Percentiles rank a stretch among this genome's conserved stretches.
Conservation (phyloP, 2,888 invertebrate species). For the Microctonus hyperodae region DNA sequence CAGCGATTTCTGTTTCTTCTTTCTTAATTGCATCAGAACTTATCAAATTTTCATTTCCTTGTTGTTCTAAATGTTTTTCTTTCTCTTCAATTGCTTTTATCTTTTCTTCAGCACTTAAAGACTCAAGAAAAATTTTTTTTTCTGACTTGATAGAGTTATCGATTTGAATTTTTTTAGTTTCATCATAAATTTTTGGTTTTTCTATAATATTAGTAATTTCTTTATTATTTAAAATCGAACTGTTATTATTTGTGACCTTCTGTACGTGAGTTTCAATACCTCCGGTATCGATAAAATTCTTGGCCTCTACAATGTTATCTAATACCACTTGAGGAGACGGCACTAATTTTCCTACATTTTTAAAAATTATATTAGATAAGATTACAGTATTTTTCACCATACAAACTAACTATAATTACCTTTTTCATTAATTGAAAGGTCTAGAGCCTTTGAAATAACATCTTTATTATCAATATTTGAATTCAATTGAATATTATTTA, state of each 20-base stretch:
- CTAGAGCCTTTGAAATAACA: slow-evolving; percentile 37
- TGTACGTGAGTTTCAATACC: background rate
- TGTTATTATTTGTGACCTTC: background rate
- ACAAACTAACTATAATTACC: slow-evolving; percentile 38
- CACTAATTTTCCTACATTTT: slow-evolving; percentile 58
- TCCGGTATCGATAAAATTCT: slow-evolving; percentile 38
- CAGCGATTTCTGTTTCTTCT: slow-evolving; percentile 64
- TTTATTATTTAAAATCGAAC: background rate
- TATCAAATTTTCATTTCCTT: slow-evolving; percentile 52
- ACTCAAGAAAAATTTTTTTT: slow-evolving; percentile 31
- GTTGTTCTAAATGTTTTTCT: slow-evolving; percentile 49
- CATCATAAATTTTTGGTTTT: slow-evolving; percentile 42
- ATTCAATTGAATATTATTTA: slow-evolving; percentile 51
- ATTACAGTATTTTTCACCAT: background rate
- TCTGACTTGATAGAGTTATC: slow-evolving; percentile 16
- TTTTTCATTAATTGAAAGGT: slow-evolving; percentile 41
- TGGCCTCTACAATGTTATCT: slow-evolving; percentile 27
- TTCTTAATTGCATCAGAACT: slow-evolving; percentile 61
- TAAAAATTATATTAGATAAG: slow-evolving; percentile 55
- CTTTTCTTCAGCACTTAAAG: slow-evolving; percentile 43
- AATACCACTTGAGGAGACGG: slow-evolving; percentile 19
- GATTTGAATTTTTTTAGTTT: slow-evolving; percentile 25
- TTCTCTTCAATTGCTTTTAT: slow-evolving; percentile 34
- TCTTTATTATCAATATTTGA: slow-evolving; percentile 48
- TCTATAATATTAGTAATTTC: background rate